Conservation (phyloP, 2,888 invertebrate genomes). For the Sinodicranocentrus sp. region DNA sequence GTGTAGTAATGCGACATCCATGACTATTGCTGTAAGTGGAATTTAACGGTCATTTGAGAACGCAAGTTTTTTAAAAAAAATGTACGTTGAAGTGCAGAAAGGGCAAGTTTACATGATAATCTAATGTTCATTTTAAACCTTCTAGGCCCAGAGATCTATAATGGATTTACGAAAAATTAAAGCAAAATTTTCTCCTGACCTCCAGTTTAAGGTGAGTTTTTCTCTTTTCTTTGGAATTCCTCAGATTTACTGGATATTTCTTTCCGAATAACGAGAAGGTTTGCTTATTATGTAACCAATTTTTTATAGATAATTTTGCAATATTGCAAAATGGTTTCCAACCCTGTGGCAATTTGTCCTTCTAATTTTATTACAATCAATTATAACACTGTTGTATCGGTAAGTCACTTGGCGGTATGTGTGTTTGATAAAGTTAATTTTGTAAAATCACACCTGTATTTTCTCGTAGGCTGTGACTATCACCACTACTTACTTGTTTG, state of each 20-base stretch:
- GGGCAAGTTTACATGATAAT: not conserved
- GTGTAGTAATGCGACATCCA: slow-evolving; percentile 30
- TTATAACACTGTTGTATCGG: slow-evolving; percentile 46
- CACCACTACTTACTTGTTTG: slow-evolving; percentile 50
- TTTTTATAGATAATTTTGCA: slow-evolving; percentile 32
- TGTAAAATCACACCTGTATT: not conserved
- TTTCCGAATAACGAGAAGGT: too few relatives aligned
- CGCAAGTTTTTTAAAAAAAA: not conserved
- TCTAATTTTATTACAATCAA: slow-evolving; percentile 46
- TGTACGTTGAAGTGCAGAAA: slow-evolving; percentile 21
- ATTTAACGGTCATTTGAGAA: not conserved
- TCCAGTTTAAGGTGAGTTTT: too few relatives aligned
- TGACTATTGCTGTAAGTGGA: slow-evolving; percentile 44
- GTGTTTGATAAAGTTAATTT: not conserved
- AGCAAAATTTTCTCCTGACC: not conserved
- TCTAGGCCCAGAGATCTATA: not conserved
- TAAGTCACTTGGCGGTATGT: slow-evolving; percentile 16
- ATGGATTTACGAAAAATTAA: not conserved
- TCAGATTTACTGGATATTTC: too few relatives aligned
- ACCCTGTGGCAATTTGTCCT: slow-evolving; percentile 43
- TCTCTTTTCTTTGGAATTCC: too few relatives aligned
- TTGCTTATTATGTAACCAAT: too few relatives aligned
- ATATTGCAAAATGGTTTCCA: slow-evolving; percentile 38
- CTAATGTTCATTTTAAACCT: not conserved
- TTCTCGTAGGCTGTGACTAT: slow-evolving; percentile 27